Percentiles rank a stretch among this genome's conserved stretches.
Evolutionary conservation across 2,797 vertebrate genomes (phyloP).

Genomic region (Selene dorsalis): DNA sequence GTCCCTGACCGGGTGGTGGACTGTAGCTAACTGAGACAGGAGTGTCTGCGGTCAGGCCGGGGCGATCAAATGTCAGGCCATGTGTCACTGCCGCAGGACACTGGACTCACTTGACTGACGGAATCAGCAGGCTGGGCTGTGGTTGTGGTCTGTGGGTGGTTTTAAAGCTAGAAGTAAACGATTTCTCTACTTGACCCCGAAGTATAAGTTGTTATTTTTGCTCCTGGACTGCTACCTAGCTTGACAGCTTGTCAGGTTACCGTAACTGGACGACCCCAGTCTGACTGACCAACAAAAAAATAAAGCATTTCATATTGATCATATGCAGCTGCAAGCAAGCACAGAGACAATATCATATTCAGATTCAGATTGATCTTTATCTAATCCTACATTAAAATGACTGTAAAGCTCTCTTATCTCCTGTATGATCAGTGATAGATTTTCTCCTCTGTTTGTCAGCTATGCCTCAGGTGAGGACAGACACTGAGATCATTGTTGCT

Average conservation of each 20-base stretch:
- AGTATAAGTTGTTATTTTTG: neutral
- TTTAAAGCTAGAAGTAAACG: neutral
- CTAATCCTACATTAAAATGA: neutral
- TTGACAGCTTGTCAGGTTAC: neutral
- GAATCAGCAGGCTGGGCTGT: neutral
- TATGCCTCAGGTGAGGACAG: conserved; percentile 82
- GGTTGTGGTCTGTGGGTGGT: neutral
- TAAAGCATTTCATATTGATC: neutral
- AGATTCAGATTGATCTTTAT: no score
- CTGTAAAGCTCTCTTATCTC: no score
- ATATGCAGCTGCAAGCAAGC: no score
- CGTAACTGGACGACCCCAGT: neutral
- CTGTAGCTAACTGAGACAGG: neutral
- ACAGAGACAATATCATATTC: neutral
- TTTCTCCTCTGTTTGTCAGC: conserved; percentile 73
- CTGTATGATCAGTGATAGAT: neutral
- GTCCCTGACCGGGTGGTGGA: conserved; percentile 25
- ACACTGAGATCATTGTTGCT: conserved; percentile 87
- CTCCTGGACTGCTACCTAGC: neutral
- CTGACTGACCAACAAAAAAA: neutral
- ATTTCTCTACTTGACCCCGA: neutral
- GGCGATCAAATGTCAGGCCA: conserved; percentile 1
- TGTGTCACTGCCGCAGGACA: neutral
- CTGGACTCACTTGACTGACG: neutral
- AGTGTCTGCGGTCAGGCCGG: neutral